These are phyloP conservation scores for Theocolax elegans DNA, from an alignment of 1,140 invertebrate genomes.

Conservation along the genomic window DNA sequence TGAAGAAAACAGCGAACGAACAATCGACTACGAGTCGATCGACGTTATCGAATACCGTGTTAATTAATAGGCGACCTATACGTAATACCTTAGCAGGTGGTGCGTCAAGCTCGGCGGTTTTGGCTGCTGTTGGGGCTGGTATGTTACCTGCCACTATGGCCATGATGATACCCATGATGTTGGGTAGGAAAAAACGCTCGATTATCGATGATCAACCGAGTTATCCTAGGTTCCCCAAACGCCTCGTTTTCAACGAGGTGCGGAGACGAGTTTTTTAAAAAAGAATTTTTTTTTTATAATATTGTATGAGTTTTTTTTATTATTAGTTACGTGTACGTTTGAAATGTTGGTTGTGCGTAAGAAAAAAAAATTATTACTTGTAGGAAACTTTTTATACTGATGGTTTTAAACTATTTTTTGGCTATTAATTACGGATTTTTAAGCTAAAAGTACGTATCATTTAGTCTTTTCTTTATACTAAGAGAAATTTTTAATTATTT, in stretches of 20 bases:
- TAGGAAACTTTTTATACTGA: too few species aligned
- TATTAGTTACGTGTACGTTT: too few species aligned
- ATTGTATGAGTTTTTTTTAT: too few species aligned
- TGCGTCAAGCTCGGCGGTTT: constrained; percentile 69
- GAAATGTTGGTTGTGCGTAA: too few species aligned
- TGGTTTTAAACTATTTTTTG: too few species aligned
- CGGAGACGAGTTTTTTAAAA: too few species aligned
- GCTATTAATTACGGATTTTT: too few species aligned
- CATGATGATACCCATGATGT: constrained; percentile 80
- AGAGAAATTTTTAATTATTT: too few species aligned
- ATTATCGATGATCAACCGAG: background rate
- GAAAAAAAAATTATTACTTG: too few species aligned
- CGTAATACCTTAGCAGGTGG: background rate
- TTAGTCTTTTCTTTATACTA: too few species aligned
- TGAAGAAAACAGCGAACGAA: constrained; percentile 55
- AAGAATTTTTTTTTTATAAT: too few species aligned
- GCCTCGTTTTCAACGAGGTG: background rate
- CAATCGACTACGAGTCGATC: constrained; percentile 40
- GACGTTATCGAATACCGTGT: background rate
- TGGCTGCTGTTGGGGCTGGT: constrained; percentile 80
- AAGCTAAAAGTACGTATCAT: too few species aligned
- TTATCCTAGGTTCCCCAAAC: background rate
- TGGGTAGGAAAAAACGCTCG: constrained; percentile 67
- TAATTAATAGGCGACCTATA: constrained; percentile 9
- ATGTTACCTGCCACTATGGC: constrained; percentile 83